Base-by-base conservation (phyloP, 1,140 invertebrate genomes). In the Alviniconcha marisindica region DNA sequence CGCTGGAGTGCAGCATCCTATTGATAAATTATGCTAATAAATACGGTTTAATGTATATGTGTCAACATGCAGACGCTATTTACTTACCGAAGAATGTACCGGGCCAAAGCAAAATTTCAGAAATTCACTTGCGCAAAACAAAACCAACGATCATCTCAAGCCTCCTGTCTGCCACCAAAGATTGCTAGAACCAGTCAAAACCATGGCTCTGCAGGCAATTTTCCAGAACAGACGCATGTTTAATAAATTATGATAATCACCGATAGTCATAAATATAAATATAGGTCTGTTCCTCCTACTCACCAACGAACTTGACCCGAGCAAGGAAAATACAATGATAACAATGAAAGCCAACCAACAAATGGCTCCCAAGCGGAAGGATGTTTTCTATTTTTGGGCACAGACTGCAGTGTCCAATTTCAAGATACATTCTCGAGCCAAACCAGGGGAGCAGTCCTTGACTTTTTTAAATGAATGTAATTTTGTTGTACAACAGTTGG, bases 221-320 rank as follows among this genome's bases (percentile, higher is more conserved):
- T 54, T 76, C 73, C 36, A 63, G 83, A 66, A 74, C 84, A 85
- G 81, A 83, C 74, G 82, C 48, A 85, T 82, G 81, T 85, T 83
- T 90, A 88, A 89, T 90, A 91, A 90, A 91, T 91, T 90, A 91
- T 91, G 89, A 85, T 91, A 89, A 91, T 91, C 81, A 78, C 71
- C 77, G 77, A 83, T 86, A 86, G 76, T 85, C 85, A 88, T 90
- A 89, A 83, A 87, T 90, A 87, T 90, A 90, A 88, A 88, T 89
- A 89, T 88, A 87, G 87, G 84, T 87, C 74, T 84, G 83, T 85
- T 81, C 84, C 84, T 81, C 84, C 83, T 87, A 84, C 82, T 82
- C 83, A 76, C 77, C 74, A 80, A 77, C 78, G 56, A 31, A 40
- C 78, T 66, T 69, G 36, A 60, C 56, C 78, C 56, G 31, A 42